Evolutionary conservation across 53 echinoderm and acorn worm species (phyloP), one percentile per base, ranked within the genome.

Genomic region (Glandiceps talaboti): DNA sequence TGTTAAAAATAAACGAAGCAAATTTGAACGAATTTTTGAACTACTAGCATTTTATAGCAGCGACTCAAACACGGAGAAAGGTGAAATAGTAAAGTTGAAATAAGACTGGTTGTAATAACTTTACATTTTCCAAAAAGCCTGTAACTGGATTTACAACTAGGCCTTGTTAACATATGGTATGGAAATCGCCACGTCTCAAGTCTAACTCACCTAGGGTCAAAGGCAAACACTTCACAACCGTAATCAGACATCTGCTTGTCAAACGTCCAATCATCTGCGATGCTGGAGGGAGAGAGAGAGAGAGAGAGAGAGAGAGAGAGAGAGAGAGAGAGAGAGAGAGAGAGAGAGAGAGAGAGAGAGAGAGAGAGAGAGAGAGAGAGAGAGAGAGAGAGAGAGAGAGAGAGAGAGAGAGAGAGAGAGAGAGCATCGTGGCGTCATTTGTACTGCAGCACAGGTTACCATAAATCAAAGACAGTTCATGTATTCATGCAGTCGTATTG

Each of bases 251-350:
- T 45, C 20, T 6, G 20, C 64, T 45, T 45, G 20, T 45, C 64
- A 20, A 45, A 45, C 20, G 64, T 12, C 64, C 64, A 45, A 45
- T 45, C 64, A 20, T 45, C 20, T 45, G 64, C 64, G 20, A 45
- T 45, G 64, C 64, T 45, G 6, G 6, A 45, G 64, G 20, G 64
- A 12, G 64, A 45, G 64, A 12, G 64, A 45, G 64, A 45, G 64
- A 45, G 64, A 45, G 64, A 45, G 64, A 45, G 64, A 45, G 64
- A 45, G 64, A 45, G 64, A 45, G 64, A 45, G 64, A 45, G 64
- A 45, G 64, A 45, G 64, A 45, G 64, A 45, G 64, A 45, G 64
- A 45, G 64, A 45, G 64, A 45, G 64, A 45, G 64, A 45, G 64
- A 45, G 64, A 45, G 64, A 20, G 64, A 20, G 64, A 20, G 64